Base-by-base conservation (phyloP, 2,888 invertebrate species). In the Heliconius aoede region DNA sequence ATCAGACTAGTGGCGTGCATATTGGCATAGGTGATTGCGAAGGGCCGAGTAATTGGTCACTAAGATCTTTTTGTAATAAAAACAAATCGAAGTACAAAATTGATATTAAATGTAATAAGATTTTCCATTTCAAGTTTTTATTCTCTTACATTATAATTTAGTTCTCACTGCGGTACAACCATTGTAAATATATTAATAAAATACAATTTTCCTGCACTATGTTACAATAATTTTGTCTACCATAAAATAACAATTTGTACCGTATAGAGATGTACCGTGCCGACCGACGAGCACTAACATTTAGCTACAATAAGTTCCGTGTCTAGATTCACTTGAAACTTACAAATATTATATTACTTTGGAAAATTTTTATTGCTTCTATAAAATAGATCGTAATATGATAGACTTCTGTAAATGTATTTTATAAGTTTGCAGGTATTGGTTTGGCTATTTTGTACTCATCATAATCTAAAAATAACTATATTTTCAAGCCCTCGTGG, bases 261-360 rank as follows among this genome's bases (percentile, higher is more conserved):
- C 13, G 7, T 69, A 69, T 30, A 55, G 30, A 51, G 69, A 30
- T n/a, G 51, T 55, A 24, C 40, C n/a, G 11, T 51, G 9, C 3
- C 8, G 15, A 26, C 9, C 18, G 5, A 55, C 55, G 36, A 3
- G 24, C 30, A 15, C n/a, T 5, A 24, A 15, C 69, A 55, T 30
- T 55, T 13, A 28, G 30, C 69, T 69, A 32, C 69, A 32, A 69
- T 55, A n/a, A 69, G 51, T 55, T 55, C 30, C 51, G 69, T 69
- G 55, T 69, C 69, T 51, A 18, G 55, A 69, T 69, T 69, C 55
- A 55, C 69, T 69, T 55, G 21, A 69, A 55, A 69, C 24, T 55
- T 69, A 46, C 55, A 69, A 55, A 69, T 51, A 55, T 69, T 69
- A 69, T 51, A 55, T 69, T 69, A 55, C 55, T 55, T 60, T 30